A percentile compares a stretch with the other conserved stretches of the same genome.
phyloP scores from a whole-genome alignment of 2,113 vertebrate species.

The Eubucco bourcierii region DNA sequence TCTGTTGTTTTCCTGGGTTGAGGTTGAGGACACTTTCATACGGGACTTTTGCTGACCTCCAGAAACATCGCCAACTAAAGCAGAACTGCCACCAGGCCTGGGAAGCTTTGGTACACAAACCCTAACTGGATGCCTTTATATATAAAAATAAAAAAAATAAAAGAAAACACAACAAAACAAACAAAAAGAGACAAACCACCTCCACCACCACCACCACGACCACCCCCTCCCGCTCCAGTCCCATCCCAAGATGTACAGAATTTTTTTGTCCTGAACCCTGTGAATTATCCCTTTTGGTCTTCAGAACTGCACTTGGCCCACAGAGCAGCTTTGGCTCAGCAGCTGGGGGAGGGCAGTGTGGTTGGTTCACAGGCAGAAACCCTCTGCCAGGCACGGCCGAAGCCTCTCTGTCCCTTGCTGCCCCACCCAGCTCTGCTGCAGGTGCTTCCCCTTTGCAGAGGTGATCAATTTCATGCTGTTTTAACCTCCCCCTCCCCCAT shows the following conservation, averaged over 20 bases:
- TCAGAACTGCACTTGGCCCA: constrained; percentile 55
- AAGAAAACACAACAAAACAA: background rate
- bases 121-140: constrained; percentile 71
- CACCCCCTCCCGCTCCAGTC: too few relatives aligned
- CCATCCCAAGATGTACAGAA: constrained; percentile 62
- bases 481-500: constrained; percentile 66
- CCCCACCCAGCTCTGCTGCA: constrained; percentile 44
- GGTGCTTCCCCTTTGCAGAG: constrained; percentile 74
- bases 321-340: constrained; percentile 54
- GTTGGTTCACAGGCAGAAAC: constrained; percentile 53
- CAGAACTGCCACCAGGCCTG: constrained; percentile 32
- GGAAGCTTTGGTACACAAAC: constrained; percentile 64
- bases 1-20: background rate
- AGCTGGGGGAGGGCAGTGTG: constrained; percentile 47
- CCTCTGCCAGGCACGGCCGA: constrained; percentile 58
- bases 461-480: constrained; percentile 83
- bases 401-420: constrained; percentile 60
- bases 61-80: constrained; percentile 49
- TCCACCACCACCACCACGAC: too few relatives aligned
- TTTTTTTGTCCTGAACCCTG: constrained; percentile 70
- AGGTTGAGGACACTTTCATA: constrained; percentile 58
- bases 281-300: constrained; percentile 66
- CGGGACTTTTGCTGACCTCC: constrained; percentile 63
- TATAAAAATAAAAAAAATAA: background rate
- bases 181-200: constrained; percentile 15